phyloP scores from a whole-genome alignment of 2,888 invertebrate species.

The Antheraea assamensis region DNA sequence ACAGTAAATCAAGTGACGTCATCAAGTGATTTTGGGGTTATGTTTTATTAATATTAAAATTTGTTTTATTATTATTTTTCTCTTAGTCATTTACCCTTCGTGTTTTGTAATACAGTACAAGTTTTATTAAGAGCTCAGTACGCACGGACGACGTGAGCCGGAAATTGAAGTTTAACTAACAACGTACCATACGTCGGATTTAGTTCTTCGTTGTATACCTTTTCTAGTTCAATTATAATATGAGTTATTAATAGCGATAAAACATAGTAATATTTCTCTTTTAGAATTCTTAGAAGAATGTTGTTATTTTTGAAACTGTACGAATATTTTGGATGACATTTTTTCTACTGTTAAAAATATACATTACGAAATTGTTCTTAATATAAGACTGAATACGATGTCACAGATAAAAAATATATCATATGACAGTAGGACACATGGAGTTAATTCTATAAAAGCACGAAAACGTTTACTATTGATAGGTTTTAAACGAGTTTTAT shows the following conservation, averaged over 20 bases:
- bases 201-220: background rate
- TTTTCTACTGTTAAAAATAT: no score
- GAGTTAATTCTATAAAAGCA: background rate
- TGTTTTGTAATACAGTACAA: conserved; percentile 19
- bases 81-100: background rate
- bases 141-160: conserved; percentile 45
- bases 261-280: no score
- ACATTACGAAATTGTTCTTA: no score
- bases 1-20: background rate
- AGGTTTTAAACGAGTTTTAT: background rate
- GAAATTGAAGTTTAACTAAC: conserved; percentile 61
- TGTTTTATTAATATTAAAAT: background rate
- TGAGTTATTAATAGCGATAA: no score
- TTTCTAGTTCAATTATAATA: background rate
- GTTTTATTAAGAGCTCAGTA: conserved; percentile 16
- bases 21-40: background rate
- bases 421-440: background rate
- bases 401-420: background rate
- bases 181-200: conserved; percentile 32
- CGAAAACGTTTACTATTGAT: conserved; percentile 17
- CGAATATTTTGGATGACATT: no score
- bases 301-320: no score
- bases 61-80: background rate
- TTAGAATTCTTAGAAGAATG: no score
- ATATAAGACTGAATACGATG: background rate